Conservation (phyloP, 1,140 invertebrate species). For the Melanaphis sacchari region DNA sequence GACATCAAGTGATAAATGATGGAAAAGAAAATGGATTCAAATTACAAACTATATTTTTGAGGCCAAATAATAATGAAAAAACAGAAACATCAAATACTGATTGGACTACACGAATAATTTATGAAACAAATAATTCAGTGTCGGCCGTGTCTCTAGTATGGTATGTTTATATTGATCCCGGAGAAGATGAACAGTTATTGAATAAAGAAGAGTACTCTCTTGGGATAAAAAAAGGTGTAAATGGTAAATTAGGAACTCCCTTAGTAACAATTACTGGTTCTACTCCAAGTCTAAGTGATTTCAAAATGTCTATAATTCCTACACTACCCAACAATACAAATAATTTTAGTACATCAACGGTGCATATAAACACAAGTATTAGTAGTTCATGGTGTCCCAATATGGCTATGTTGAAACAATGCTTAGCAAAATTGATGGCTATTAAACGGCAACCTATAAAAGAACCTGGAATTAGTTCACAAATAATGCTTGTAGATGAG, state of each 20-base stretch:
- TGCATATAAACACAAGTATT: slow-evolving; percentile 19
- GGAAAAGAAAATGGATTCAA: slow-evolving; percentile 74
- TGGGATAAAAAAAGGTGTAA: neutral
- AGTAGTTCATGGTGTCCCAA: neutral
- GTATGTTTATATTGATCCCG: slow-evolving; percentile 67
- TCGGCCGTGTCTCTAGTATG: slow-evolving; percentile 68
- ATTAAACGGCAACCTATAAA: neutral
- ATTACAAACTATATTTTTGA: slow-evolving; percentile 89
- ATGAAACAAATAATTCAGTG: slow-evolving; percentile 68
- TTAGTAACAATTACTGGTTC: neutral
- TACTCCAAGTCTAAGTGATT: slow-evolving; percentile 35
- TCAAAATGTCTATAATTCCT: slow-evolving; percentile 25
- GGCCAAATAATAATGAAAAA: slow-evolving; percentile 76
- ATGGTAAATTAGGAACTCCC: neutral
- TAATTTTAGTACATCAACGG: neutral
- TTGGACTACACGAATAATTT: slow-evolving; percentile 87
- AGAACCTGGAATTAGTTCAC: neutral
- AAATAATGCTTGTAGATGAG: slow-evolving; percentile 8
- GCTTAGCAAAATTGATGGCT: neutral
- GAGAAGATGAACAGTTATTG: slow-evolving; percentile 63
- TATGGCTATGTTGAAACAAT: slow-evolving; percentile 10
- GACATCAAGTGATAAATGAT: slow-evolving; percentile 83
- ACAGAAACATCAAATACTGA: slow-evolving; percentile 83
- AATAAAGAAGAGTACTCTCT: neutral
- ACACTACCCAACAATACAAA: neutral